Evolutionary conservation across 2,888 invertebrate genomes (phyloP), one percentile per base, ranked within the genome.

Genomic region (Acanthacorydalis orientalis): DNA sequence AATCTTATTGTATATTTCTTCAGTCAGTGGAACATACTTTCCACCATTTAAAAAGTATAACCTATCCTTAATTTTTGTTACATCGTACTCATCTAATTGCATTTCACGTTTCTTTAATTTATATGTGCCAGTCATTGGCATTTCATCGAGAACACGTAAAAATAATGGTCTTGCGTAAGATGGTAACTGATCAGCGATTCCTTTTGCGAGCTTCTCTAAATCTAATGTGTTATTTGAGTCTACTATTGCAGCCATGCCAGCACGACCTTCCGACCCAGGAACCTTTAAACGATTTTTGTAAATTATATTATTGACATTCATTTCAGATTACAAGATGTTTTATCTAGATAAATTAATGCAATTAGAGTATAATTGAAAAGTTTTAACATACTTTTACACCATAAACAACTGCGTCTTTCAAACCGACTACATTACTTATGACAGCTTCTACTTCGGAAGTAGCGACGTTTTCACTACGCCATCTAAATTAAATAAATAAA

Each of bases 381-480:
- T 37, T 12, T 38, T 34, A 47, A 64, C 66, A 69, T 60, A 95
- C 85, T 68, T 89, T 80, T 1, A 96, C 92, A 1, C 96, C 96
- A 60, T 90, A 96, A 0, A 92, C 93, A 3, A 83, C 83, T 51
- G 83, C 83, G 54, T 66, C 64, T 51, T 78, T 77, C 50, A 89
- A 73, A 1, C 76, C 77, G 44, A 86, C 69, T 31, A 81, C 73
- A 48, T 83, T 83, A 51, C 83, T 85, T 53, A 96, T 75, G 9
- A 89, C 82, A 47, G 84, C 83, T 68, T 97, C 96, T 15, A 97
- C 90, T 69, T 97, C 97, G 0, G 85, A 81, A 1, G 96, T 96
- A 49, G 95, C 85, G 1, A 97, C 93, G 63, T 97, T 97, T 70
- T 98, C 96, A 11, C 97, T 96, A 61, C 89, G 83, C 92, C 92